Conservation (phyloP, 2,113 vertebrate species). For the Hippocampus mohnikei region DNA sequence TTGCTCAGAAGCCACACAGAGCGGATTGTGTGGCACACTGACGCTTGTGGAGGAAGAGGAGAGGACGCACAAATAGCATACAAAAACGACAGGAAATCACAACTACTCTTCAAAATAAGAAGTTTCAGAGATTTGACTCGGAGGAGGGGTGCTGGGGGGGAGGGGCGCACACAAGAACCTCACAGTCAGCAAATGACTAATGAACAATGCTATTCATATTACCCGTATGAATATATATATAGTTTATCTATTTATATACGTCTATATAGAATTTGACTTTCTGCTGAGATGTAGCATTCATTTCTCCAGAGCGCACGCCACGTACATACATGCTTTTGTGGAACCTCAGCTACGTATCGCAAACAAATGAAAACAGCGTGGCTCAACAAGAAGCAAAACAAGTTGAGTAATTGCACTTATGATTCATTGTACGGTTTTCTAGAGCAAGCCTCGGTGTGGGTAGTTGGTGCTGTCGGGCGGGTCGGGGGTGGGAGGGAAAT, state of each 20-base stretch:
- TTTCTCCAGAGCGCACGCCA: slow-evolving; percentile 51
- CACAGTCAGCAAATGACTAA: slow-evolving; percentile 64
- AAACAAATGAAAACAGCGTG: slow-evolving; percentile 63
- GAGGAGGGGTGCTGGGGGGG: background rate
- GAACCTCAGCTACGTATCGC: slow-evolving; percentile 44
- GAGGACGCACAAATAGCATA: slow-evolving; percentile 34
- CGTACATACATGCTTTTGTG: slow-evolving; percentile 55
- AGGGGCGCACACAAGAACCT: slow-evolving; percentile 34
- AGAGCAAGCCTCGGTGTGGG: slow-evolving; percentile 67
- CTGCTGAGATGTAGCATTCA: slow-evolving; percentile 58
- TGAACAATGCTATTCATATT: slow-evolving; percentile 67
- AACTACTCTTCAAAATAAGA: slow-evolving; percentile 61
- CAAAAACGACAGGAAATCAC: slow-evolving; percentile 49
- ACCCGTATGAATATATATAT: slow-evolving; percentile 76
- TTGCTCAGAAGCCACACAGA: slow-evolving; percentile 41
- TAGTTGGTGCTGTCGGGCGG: slow-evolving; percentile 52
- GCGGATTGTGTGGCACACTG: slow-evolving; percentile 54
- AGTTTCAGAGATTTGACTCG: slow-evolving; percentile 34
- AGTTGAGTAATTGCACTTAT: slow-evolving; percentile 98
- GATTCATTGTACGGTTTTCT: slow-evolving; percentile 72
- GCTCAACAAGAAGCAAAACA: slow-evolving; percentile 71
- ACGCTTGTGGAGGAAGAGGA: slow-evolving; percentile 34
- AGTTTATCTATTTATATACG: slow-evolving; percentile 38
- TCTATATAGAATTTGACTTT: slow-evolving; percentile 54
- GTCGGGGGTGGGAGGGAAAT: slow-evolving; percentile 44